Evolutionary conservation across 2,888 invertebrate species (phyloP).

Genomic region (Drosophila hamatofila): DNA sequence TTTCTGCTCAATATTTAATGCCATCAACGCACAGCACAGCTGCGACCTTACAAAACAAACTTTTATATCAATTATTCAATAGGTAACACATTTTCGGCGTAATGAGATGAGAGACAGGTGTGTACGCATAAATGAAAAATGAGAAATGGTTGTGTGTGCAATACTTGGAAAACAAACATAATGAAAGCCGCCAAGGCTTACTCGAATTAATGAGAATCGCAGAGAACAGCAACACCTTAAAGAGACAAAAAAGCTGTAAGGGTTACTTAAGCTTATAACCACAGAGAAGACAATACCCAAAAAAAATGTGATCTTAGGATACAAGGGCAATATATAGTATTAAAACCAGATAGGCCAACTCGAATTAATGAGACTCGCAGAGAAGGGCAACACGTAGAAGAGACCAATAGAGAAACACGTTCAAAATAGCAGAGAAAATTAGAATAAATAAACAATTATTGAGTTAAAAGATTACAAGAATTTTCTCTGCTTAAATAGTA

Average conservation of each 20-base stretch:
- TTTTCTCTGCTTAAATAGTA: too few relatives aligned
- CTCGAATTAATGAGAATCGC: background rate
- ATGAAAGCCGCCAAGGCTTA: background rate
- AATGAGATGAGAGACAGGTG: slow-evolving; percentile 5
- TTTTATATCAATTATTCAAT: slow-evolving; percentile 8
- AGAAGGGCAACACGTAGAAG: background rate
- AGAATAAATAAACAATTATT: background rate
- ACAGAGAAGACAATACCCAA: background rate
- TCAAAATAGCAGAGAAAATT: background rate
- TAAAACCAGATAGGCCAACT: too few relatives aligned
- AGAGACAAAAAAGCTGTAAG: background rate
- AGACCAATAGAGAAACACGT: background rate
- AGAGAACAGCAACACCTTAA: background rate
- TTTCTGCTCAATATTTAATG: background rate
- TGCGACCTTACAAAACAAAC: background rate
- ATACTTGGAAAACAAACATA: background rate
- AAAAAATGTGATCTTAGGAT: background rate
- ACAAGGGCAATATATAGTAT: background rate
- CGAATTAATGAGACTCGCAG: background rate
- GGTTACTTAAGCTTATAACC: background rate
- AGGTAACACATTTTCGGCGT: background rate
- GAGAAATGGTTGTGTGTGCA: background rate
- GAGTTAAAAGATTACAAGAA: background rate
- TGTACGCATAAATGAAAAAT: background rate
- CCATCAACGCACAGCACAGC: slow-evolving; percentile 2